Percentiles rank a stretch among this genome's conserved stretches.
phyloP scores from a whole-genome alignment of 2,888 invertebrate species.

The Papilio elwesi region DNA sequence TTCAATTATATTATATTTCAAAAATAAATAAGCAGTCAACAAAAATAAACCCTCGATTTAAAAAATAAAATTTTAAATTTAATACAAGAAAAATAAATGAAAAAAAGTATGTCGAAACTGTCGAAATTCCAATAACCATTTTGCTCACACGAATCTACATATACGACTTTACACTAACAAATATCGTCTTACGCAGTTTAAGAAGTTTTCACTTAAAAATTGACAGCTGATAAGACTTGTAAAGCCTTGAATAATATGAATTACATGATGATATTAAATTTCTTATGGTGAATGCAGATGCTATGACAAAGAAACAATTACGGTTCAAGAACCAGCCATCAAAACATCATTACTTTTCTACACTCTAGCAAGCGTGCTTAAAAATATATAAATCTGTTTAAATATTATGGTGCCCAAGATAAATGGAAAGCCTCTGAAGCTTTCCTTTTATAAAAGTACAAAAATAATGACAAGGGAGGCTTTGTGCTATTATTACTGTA shows the following conservation, averaged over 20 bases:
- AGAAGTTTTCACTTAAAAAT: too few species aligned
- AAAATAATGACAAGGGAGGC: conserved; percentile 79
- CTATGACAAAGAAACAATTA: conserved; percentile 44
- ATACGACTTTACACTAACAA: too few species aligned
- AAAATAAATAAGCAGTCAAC: too few species aligned
- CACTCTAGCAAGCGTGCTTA: conserved; percentile 41
- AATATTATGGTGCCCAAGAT: conserved; percentile 29
- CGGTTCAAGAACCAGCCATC: conserved; percentile 46
- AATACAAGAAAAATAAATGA: too few species aligned
- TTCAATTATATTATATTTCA: too few species aligned
- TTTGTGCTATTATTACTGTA: conserved; percentile 75
- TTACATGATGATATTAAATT: background rate
- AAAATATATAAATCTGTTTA: conserved; percentile 43
- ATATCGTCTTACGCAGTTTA: too few species aligned
- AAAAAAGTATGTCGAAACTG: too few species aligned
- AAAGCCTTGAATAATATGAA: too few species aligned
- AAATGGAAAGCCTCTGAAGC: conserved; percentile 53
- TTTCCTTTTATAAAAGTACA: conserved; percentile 71
- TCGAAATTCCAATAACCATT: too few species aligned
- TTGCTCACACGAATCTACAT: too few species aligned
- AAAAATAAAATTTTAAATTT: too few species aligned
- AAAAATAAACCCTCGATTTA: too few species aligned
- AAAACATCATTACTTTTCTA: conserved; percentile 51
- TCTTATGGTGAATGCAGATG: conserved; percentile 40
- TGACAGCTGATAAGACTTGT: background rate